Base-by-base conservation (phyloP, 2,888 invertebrate genomes). In the Catonia carolina region DNA sequence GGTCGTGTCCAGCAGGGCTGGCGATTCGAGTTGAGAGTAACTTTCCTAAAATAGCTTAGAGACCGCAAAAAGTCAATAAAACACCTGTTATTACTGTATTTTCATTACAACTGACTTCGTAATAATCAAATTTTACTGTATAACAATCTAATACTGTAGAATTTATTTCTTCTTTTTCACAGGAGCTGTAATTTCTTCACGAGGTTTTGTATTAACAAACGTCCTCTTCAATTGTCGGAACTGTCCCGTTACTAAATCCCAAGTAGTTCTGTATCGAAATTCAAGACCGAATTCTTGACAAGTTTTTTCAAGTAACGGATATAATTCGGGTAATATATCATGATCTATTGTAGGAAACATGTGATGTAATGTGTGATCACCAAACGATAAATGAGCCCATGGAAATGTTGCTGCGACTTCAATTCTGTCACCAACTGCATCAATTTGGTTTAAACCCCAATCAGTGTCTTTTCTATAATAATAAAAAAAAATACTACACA, bases 301-400 rank as follows among this genome's bases (percentile, higher is more conserved):
- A 23, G 83, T 84, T 61, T 84, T 74, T 6, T 80, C 63, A 10
- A 84, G 75, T 1, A 78, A 76, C 0, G 84, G 81, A 67, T 84
- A 80, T 2, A 89, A 73, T 50, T 82, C 77, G 7, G 79, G 78
- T 12, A 91, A 71, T 56, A 84, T 78, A 0, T 81, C 82, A 66
- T 90, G 89, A 69, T 90, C 90, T 31, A 91, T 66, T 0, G 88
- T 85, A 0, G 90, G 90, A 65, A 90, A 84, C 17, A 90, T 73
- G 71, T 91, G 91, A 70, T 91, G 90, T 1, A 90, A 73, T 0
- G 78, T 77, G 68, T 91, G 91, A 58, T 86, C 83, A 0, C 90
- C 90, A 66, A 88, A 90, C 59, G 82, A 78, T 0, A 85, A 84
- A 53, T 89, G 69, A 0, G 81, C 79, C 60, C 85, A 72, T 68